These are phyloP conservation scores for Drosophila eohydei DNA, from an alignment of 2,888 invertebrate genomes.

Conservation along the genomic window DNA sequence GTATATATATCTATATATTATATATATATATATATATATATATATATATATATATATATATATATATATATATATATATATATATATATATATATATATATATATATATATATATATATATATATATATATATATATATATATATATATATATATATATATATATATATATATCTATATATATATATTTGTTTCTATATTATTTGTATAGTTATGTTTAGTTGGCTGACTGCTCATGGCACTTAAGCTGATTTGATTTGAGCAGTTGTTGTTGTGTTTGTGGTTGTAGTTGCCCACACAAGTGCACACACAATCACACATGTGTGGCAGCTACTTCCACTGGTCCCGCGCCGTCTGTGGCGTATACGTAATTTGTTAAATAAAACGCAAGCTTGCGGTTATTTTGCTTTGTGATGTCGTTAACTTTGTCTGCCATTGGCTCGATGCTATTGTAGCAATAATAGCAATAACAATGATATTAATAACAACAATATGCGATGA, in stretches of 20 bases:
- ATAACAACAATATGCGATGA: constrained; percentile 59
- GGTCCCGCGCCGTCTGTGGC: constrained; percentile 45
- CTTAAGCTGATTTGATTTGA: constrained; percentile 66
- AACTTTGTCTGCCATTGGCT: constrained; percentile 56
- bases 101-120: neutral
- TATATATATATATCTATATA: neutral
- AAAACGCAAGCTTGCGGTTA: constrained; percentile 77
- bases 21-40: constrained; percentile 5
- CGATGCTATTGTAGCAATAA: constrained; percentile 41
- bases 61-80: constrained; percentile 6
- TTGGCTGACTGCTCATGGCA: constrained; percentile 62
- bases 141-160: neutral
- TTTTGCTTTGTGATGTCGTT: constrained; percentile 59
- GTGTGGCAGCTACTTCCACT: constrained; percentile 24
- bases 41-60: constrained; percentile 5
- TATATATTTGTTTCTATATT: constrained; percentile 22
- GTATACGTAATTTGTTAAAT: constrained; percentile 74
- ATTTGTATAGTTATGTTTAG: constrained; percentile 49
- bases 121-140: neutral
- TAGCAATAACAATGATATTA: constrained; percentile 55
- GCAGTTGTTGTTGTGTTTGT: constrained; percentile 31
- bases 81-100: neutral
- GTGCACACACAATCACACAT: neutral
- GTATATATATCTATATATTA: neutral
- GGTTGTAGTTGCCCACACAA: constrained; percentile 30